Conservation (phyloP, 2,888 invertebrate genomes). For the Galerucella pusilla region DNA sequence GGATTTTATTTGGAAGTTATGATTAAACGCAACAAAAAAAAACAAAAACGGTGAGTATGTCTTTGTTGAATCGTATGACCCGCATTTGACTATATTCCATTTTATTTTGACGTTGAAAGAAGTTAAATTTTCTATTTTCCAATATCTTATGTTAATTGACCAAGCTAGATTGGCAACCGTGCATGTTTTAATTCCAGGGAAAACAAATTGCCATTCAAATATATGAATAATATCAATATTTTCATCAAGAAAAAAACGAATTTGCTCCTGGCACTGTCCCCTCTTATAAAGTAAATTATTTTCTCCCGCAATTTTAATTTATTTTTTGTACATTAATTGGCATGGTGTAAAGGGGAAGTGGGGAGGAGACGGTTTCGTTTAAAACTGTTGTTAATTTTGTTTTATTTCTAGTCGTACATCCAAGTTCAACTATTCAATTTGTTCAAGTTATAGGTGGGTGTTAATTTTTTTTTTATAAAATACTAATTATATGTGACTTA, state of each 20-base stretch:
- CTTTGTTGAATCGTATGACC: too few species aligned
- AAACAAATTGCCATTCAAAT: too few species aligned
- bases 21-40: too few species aligned
- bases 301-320: slow-evolving; percentile 33
- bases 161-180: background rate
- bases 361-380: slow-evolving; percentile 55
- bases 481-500: slow-evolving; percentile 12
- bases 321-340: slow-evolving; percentile 54
- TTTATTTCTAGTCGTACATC: slow-evolving; percentile 36
- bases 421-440: slow-evolving; percentile 34
- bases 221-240: too few species aligned
- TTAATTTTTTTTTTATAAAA: background rate
- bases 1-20: too few species aligned
- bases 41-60: too few species aligned
- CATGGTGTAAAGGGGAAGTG: slow-evolving; percentile 56
- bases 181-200: background rate
- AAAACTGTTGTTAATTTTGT: slow-evolving; percentile 57
- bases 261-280: slow-evolving; percentile 11
- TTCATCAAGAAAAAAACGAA: background rate
- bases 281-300: slow-evolving; percentile 25
- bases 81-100: too few species aligned
- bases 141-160: background rate
- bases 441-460: slow-evolving; percentile 28
- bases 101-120: too few species aligned
- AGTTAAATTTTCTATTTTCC: background rate